These are phyloP conservation scores for Aulostomus chinensis DNA, from an alignment of 2,797 vertebrate genomes.

Conservation along the genomic window DNA sequence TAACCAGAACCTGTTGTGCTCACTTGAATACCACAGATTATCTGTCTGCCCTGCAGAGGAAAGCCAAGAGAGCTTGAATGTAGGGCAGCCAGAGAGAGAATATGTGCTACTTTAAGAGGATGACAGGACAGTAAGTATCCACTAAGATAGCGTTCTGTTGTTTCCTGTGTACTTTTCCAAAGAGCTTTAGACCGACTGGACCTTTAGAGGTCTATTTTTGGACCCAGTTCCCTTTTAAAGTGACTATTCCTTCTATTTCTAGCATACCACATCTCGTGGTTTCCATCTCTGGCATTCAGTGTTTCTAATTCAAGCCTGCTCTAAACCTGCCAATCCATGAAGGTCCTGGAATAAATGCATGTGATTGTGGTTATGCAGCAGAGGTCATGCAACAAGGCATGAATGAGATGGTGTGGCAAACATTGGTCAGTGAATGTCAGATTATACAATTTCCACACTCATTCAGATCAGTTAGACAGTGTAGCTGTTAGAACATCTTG, in stretches of 20 bases:
- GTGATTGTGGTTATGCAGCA: conserved; percentile 51
- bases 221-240: conserved; percentile 63
- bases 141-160: conserved; percentile 43
- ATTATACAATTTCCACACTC: neutral
- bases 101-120: conserved; percentile 55
- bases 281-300: conserved; percentile 57
- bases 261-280: conserved; percentile 38
- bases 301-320: conserved; percentile 51
- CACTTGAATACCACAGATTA: conserved; percentile 56
- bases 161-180: conserved; percentile 40
- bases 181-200: conserved; percentile 33
- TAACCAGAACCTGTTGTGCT: conserved; percentile 39
- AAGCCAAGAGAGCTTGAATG: conserved; percentile 38
- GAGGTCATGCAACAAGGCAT: conserved; percentile 20
- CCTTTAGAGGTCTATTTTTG: conserved; percentile 62
- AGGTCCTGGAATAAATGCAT: conserved; percentile 35
- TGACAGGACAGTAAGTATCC: conserved; percentile 60
- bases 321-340: conserved; percentile 29
- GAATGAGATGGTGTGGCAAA: neutral
- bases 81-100: conserved; percentile 57
- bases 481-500: conserved; percentile 1
- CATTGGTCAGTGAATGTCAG: conserved; percentile 3
- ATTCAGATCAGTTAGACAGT: conserved; percentile 3
- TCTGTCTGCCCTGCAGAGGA: conserved; percentile 31
- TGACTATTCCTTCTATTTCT: conserved; percentile 55